phyloP scores from a whole-genome alignment of 2,888 invertebrate species.

The Seira musarum region DNA sequence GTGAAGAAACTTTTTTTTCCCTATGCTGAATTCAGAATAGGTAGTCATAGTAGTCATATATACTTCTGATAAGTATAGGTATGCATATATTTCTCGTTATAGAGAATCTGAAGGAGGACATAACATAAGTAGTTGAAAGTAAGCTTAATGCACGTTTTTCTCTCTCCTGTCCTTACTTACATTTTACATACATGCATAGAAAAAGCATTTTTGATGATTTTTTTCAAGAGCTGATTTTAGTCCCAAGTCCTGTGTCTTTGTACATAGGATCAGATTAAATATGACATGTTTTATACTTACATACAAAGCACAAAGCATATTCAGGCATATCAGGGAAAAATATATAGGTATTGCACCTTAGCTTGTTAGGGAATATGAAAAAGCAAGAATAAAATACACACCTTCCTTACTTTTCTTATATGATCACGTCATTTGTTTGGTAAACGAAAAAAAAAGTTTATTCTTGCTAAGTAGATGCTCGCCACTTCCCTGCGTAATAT shows the following conservation, averaged over 20 bases:
- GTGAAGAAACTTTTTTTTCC: constrained; percentile 7
- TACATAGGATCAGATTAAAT: background rate
- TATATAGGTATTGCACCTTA: too few relatives aligned
- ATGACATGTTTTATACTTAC: background rate
- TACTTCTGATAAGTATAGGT: background rate
- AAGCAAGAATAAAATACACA: background rate
- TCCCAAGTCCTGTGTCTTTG: background rate
- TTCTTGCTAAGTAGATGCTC: too few relatives aligned
- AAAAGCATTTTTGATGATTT: too few relatives aligned
- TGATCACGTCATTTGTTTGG: background rate
- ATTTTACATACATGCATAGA: too few relatives aligned
- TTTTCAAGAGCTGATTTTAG: too few relatives aligned
- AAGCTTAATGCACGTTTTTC: too few relatives aligned
- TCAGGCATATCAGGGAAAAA: background rate
- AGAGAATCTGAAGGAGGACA: background rate
- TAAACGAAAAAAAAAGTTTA: too few relatives aligned
- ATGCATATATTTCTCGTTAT: background rate
- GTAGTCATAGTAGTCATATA: too few relatives aligned
- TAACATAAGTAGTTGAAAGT: too few relatives aligned
- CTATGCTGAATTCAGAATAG: constrained; percentile 31
- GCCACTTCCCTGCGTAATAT: background rate
- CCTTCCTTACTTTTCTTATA: background rate
- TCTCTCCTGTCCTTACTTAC: too few relatives aligned
- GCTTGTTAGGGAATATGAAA: background rate
- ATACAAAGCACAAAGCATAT: background rate